Conservation (phyloP, 2,797 vertebrate genomes). For the Girardinus metallicus region DNA sequence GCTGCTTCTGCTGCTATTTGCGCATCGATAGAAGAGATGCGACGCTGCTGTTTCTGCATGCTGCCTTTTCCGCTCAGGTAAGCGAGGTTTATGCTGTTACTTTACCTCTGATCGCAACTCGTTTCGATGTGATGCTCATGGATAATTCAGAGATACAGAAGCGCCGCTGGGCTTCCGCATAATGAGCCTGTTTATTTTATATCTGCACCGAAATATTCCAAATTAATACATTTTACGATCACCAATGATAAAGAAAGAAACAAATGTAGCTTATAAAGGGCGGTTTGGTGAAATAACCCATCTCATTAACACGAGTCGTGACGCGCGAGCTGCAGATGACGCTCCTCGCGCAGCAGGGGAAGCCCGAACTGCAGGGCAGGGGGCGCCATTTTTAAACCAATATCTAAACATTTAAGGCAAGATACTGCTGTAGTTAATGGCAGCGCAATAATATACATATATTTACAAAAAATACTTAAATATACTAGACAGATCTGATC, state of each 20-base stretch:
- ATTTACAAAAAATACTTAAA: background rate
- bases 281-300: background rate
- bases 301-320: slow-evolving; percentile 27
- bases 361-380: background rate
- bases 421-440: background rate
- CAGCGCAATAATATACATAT: background rate
- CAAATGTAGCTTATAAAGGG: background rate
- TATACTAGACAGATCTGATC: background rate
- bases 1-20: background rate
- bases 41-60: slow-evolving; percentile 13
- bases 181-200: background rate
- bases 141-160: background rate
- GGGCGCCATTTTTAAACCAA: background rate
- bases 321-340: slow-evolving; percentile 22
- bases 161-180: slow-evolving; percentile 17
- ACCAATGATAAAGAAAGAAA: background rate
- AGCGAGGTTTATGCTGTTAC: background rate
- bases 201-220: background rate
- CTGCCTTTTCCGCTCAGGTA: slow-evolving; percentile 30
- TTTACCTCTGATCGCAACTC: background rate
- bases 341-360: slow-evolving; percentile 17
- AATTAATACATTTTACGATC: background rate
- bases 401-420: background rate
- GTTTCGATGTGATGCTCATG: background rate
- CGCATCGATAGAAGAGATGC: background rate